Evolutionary conservation across 1,140 invertebrate species (phyloP), one percentile per base, ranked within the genome.

Genomic region (Drosophila watanabei): DNA sequence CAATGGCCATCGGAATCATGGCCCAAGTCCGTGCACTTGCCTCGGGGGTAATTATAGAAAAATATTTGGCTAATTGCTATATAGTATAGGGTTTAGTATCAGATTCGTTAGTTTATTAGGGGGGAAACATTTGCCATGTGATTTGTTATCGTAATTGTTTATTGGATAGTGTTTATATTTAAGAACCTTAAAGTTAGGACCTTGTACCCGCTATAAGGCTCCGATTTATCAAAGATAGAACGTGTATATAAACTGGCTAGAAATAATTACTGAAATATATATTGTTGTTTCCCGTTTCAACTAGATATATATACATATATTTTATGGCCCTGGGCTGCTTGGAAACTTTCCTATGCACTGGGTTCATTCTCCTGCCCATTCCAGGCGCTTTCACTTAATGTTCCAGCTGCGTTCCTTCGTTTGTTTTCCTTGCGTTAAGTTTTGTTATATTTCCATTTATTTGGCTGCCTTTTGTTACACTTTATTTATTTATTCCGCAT

Each of bases 401-500:
- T 70, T 46, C 64, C 68, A 71, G 68, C 68, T 71, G 68, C 39
- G 64, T 80, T 82, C 46, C 70, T 68, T 80, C 41, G 54, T 41
- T 77, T 57, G 75, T 77, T 57, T 68, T 77, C 45, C 48, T 46
- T 82, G 82, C 62, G 68, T 89, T 89, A 89, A 88, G 80, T 84
- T 88, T 89, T 87, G 71, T 87, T 88, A 87, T 87, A 88, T 87
- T 88, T 88, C 80, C 77, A 84, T 88, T 83, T 85, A 86, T 88
- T 88, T 88, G 81, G 75, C 86, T 81, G 81, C 65, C 81, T 90
- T 88, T 90, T 83, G 82, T 89, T 88, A 88, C 81, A 88, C 88
- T 89, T 89, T 88, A 88, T 89, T 88, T 88, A 88, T 88, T 88
- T 89, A 89, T 85, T 88, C 81, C 86, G 79, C 86, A 88, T 85